Evolutionary conservation across 1,140 invertebrate species (phyloP), one percentile per base, ranked within the genome.

Genomic region (Nymphalis io): DNA sequence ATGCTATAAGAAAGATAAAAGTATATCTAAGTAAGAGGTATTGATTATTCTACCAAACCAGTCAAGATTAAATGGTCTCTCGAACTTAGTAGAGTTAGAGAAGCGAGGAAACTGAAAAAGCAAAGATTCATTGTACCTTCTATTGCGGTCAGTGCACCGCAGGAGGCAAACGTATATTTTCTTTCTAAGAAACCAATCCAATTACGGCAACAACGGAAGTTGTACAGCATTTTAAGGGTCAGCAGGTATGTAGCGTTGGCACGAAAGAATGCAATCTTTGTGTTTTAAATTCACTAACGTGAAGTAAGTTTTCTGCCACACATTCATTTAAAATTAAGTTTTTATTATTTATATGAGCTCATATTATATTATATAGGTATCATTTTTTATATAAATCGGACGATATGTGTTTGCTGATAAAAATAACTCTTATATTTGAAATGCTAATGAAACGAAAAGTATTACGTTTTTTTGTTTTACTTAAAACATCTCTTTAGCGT

Each of bases 161-260:
- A 55, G 23, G 12, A 13, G 51, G 21, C 12, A 27, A 55, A 55
- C 51, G 10, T 55, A 27, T 27, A 55, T 55, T 55, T 55, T 55
- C 51, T 55, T 55, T 55, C 20, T 27, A 55, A 55, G 51, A 55
- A 55, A 27, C 20, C 51, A 55, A 55, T 55, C 51, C 51, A 27
- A 55, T 55, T 55, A 55, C 10, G 51, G 21, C 20, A 55, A 27
- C 20, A 55, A 55, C 51, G 13, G 51, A 55, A 12, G 20, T 55
- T 55, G 51, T 27, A 23, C 21, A 27, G 23, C 51, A 55, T 55
- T 55, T 55, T 15, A 23, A 55, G 23, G 51, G 51, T 55, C 23
- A 55, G 51, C 21, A 55, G 51, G 51, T 23, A 55, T 27, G 20
- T 27, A 55, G 21, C 21, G 51, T n/a, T 55, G 51, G 51, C 51